Evolutionary conservation across 2,797 vertebrate genomes (phyloP), one percentile per base, ranked within the genome.

Genomic region (Amblyraja radiata): DNA sequence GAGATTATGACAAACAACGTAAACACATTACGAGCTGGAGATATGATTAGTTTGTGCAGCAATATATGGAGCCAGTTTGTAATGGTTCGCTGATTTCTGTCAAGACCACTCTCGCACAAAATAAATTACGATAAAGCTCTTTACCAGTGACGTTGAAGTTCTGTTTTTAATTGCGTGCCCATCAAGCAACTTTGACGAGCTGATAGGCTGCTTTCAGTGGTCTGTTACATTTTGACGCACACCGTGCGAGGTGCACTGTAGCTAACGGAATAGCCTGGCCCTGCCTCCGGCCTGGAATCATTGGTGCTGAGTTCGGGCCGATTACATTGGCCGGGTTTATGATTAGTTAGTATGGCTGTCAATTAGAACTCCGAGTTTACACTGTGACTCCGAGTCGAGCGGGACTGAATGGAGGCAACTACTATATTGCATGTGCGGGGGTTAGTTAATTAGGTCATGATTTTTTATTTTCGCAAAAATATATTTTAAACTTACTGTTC

Each of bases 191-290:
- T 74, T 74, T 74, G 18, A 46, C 79, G 18, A 6, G 11, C 90
- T 91, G 65, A 91, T 91, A 91, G 88, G 88, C 63, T 92, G 90
- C 6, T 25, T 46, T 14, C 39, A 54, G 71, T 92, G 90, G 90
- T 54, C 90, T 74, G 68, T 32, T 74, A n/a, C 71, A 92, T 76
- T 92, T 88, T 88, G n/a, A 88, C 63, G 32, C 14, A 88, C 14
- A 36, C 61, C 8, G 23, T 65, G 61, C 32, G 84, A 63, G 61
- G n/a, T 46, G 90, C 71, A 46, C 39, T 74, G 90, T 28, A 36
- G 74, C 68, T 23, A 76, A 46, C 46, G 39, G 71, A 25, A 76
- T 36, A 74, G 13, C 10, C 5, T 14, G 21, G 90, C 1, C 13
- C 36, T 54, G 39, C 71, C 71, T 25, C 90, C 1, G 36, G 46